These are phyloP conservation scores for Leptinotarsa defecta DNA, from an alignment of 1,140 invertebrate genomes.

Conservation along the genomic window DNA sequence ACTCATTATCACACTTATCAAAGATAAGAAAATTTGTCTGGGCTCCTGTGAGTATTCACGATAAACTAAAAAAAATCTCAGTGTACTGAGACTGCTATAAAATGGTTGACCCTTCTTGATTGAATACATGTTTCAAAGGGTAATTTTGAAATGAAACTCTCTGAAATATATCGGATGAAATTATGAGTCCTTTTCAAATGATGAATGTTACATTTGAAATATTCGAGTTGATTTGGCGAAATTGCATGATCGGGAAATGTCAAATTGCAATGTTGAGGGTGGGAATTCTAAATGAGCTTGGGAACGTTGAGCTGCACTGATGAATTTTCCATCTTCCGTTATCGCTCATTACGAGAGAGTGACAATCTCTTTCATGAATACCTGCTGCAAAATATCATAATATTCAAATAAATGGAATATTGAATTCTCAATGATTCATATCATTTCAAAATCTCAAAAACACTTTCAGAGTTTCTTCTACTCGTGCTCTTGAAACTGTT, in stretches of 20 bases:
- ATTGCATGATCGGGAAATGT: background rate
- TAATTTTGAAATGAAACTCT: background rate
- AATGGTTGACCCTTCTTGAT: background rate
- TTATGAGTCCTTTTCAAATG: background rate
- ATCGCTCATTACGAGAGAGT: too few species aligned
- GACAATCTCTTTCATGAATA: too few species aligned
- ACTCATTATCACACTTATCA: background rate
- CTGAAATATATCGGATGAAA: background rate
- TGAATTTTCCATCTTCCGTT: too few species aligned
- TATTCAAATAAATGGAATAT: too few species aligned
- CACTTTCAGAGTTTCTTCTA: too few species aligned
- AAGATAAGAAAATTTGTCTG: background rate
- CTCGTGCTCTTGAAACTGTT: too few species aligned
- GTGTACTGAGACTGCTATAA: background rate
- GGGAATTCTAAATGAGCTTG: background rate
- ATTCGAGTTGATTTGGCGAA: background rate
- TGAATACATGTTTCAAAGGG: background rate
- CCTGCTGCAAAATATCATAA: too few species aligned
- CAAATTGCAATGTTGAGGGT: background rate
- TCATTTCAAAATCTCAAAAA: too few species aligned
- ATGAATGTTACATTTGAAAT: background rate
- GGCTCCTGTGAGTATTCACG: background rate
- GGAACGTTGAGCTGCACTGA: background rate
- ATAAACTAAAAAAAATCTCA: conserved; percentile 13
- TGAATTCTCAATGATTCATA: too few species aligned